phyloP scores from a whole-genome alignment of 1,140 invertebrate genomes.

The Mizuhopecten yessoensis region DNA sequence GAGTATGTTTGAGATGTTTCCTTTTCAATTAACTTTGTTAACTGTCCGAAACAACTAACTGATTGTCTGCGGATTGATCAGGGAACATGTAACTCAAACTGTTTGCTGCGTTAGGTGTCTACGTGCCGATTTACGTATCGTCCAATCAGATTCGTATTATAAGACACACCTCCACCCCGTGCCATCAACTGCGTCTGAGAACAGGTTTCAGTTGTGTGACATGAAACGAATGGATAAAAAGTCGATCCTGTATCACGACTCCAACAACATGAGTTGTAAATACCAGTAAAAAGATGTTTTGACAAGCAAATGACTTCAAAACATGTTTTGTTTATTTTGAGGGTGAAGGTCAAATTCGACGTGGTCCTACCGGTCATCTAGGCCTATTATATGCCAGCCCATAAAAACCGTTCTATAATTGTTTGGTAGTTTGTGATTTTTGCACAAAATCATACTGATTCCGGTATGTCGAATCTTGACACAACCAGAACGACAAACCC shows the following conservation, averaged over 20 bases:
- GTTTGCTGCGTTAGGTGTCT: no score
- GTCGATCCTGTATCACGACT: neutral
- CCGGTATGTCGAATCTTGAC: neutral
- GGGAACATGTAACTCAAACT: no score
- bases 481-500: neutral
- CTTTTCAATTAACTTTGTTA: no score
- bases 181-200: neutral
- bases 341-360: conserved; percentile 25
- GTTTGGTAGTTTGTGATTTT: neutral
- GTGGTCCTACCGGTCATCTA: neutral
- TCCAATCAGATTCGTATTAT: conserved; percentile 38
- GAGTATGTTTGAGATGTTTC: no score
- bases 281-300: neutral
- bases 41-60: no score
- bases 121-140: conserved; percentile 16
- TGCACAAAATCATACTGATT: neutral
- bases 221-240: neutral
- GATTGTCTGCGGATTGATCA: no score
- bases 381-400: no score
- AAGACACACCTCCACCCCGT: conserved; percentile 50
- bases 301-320: neutral
- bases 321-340: conserved; percentile 29
- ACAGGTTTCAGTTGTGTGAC: neutral
- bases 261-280: neutral
- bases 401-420: neutral